Evolutionary conservation across 2,888 invertebrate genomes (phyloP), one percentile per base, ranked within the genome.

Genomic region (Autographa gamma): DNA sequence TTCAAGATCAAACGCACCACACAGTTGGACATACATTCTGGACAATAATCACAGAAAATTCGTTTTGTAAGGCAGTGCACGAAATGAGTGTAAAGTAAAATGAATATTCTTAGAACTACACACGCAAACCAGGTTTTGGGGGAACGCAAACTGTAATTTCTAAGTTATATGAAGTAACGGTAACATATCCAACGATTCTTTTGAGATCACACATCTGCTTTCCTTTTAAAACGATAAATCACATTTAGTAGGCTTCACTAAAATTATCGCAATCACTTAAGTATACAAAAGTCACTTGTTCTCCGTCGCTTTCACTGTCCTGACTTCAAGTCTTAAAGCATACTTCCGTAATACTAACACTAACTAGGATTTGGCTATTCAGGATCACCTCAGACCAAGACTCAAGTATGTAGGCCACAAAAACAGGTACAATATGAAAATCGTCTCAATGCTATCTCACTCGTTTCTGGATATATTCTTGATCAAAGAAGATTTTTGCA

Each of bases 121-220:
- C 86, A 89, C 86, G 82, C 85, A 84, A 87, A 76, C 84, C 73
- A 77, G 79, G 61, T 68, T 71, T 75, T 60, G 71, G 81, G 83
- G 81, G 69, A 85, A 85, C 84, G 83, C 83, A 86, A 83, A 82
- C 78, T 81, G 77, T 76, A 79, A 81, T 71, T 76, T 76, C 75
- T 84, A 81, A 83, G 72, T 83, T 77, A 80, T 78, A 85, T 82
- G 82, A 85, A 84, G 62, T 73, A 75, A 82, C 73, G 85, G 86
- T 88, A 89, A 89, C 88, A 86, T 83, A 82, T 85, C 79, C 82
- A 82, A 77, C 83, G 83, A 86, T 86, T 89, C 88, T 87, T 86
- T 88, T 92, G 93, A 94, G 95, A 94, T 94, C 95, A 93, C 92
- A 87, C 85, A 83, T 89, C 87, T 85, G 85, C 86, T 88, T 85